Conservation (phyloP, 2,888 invertebrate species). For the Gastrophysa polygoni region DNA sequence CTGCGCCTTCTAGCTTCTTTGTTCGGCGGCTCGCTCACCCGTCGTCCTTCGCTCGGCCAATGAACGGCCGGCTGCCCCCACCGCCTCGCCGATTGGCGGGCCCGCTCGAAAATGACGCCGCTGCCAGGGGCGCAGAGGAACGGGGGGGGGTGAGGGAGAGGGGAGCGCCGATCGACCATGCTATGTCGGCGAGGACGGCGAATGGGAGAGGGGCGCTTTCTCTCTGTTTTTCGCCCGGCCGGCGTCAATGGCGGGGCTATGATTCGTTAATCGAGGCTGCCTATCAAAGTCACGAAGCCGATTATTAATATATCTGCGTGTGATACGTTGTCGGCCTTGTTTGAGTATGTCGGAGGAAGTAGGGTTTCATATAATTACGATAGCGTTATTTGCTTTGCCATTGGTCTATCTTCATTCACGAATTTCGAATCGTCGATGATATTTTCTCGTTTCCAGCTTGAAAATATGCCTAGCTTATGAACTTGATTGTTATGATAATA, state of each 20-base stretch:
- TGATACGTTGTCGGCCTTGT: neutral
- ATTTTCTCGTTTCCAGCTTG: too few relatives aligned
- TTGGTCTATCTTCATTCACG: too few relatives aligned
- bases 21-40: slow-evolving; percentile 31
- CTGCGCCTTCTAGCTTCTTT: slow-evolving; percentile 23
- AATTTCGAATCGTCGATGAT: too few relatives aligned
- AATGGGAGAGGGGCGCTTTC: slow-evolving; percentile 23
- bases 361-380: neutral
- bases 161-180: slow-evolving; percentile 52
- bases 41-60: slow-evolving; percentile 55
- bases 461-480: too few relatives aligned
- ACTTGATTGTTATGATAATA: too few relatives aligned
- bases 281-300: neutral
- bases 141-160: slow-evolving; percentile 33
- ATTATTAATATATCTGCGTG: neutral
- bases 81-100: slow-evolving; percentile 50
- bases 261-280: neutral
- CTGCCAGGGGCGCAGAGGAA: slow-evolving; percentile 28
- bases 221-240: neutral
- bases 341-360: too few relatives aligned
- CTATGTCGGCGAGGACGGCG: slow-evolving; percentile 44
- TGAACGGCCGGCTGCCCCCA: slow-evolving; percentile 47
- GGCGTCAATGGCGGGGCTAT: neutral
- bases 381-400: too few relatives aligned
- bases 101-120: slow-evolving; percentile 47